phyloP scores from a whole-genome alignment of 2,113 vertebrate species.

The Syngnathus floridae region DNA sequence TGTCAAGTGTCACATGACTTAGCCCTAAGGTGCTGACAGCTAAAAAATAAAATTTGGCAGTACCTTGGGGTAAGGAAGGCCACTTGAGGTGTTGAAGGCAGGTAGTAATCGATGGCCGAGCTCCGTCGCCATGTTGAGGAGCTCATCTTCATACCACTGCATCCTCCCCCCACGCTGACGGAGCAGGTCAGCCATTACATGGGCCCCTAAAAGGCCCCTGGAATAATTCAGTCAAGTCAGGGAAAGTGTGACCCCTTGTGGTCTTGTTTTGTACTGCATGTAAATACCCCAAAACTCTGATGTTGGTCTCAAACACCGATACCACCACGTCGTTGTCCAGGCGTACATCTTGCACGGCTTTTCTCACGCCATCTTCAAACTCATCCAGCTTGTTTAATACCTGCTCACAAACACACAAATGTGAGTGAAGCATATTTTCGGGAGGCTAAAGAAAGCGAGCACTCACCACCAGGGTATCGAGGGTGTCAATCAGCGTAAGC shows the following conservation, averaged over 20 bases:
- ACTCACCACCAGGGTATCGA: slow-evolving; percentile 77
- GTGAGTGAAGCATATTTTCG: not conserved
- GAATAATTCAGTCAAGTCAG: slow-evolving; percentile 3
- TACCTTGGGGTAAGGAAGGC: slow-evolving; percentile 95
- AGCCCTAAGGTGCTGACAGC: not conserved
- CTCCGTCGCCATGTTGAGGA: slow-evolving; percentile 92
- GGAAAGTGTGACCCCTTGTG: not conserved
- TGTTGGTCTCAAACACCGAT: slow-evolving; percentile 80
- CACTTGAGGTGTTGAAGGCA: slow-evolving; percentile 97
- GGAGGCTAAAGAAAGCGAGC: not conserved
- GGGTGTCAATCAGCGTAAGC: slow-evolving; percentile 74
- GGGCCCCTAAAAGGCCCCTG: slow-evolving; percentile 93
- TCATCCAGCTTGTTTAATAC: slow-evolving; percentile 77
- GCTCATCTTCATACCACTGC: slow-evolving; percentile 91
- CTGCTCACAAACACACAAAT: slow-evolving; percentile 34
- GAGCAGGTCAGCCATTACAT: slow-evolving; percentile 92
- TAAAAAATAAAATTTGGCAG: slow-evolving; percentile 28
- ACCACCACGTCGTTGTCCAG: slow-evolving; percentile 78
- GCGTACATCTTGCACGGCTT: slow-evolving; percentile 62
- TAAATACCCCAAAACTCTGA: slow-evolving; percentile 75
- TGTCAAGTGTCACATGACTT: not conserved
- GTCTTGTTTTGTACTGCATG: not conserved
- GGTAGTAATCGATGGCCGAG: slow-evolving; percentile 91
- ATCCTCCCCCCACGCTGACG: slow-evolving; percentile 84
- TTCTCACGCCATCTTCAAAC: slow-evolving; percentile 75